These are phyloP conservation scores for Bellardia pandia DNA, from an alignment of 2,888 invertebrate genomes.

Conservation along the genomic window DNA sequence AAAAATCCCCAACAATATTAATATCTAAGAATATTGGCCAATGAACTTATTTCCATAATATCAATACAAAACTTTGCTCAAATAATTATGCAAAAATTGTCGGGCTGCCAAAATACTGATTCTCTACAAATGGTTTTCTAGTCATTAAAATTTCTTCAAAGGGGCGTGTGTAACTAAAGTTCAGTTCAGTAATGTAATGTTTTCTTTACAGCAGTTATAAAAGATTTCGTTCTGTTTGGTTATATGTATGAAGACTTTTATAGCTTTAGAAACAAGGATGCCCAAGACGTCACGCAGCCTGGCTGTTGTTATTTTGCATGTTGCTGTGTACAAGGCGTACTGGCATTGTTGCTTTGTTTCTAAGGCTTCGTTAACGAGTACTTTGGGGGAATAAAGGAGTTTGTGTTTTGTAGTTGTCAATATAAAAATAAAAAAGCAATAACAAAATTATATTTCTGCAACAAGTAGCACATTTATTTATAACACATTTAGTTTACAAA, in stretches of 20 bases:
- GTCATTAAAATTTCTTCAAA: no score
- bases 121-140: no score
- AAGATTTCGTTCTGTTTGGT: neutral
- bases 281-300: constrained; percentile 68
- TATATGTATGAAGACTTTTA: constrained; percentile 1
- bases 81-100: no score
- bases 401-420: constrained; percentile 16
- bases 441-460: constrained; percentile 41
- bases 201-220: no score
- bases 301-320: constrained; percentile 30
- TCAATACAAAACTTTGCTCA: no score
- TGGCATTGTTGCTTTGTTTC: constrained; percentile 8
- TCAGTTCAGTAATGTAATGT: no score
- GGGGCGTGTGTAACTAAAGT: no score
- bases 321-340: neutral
- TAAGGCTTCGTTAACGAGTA: constrained; percentile 54
- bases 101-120: no score
- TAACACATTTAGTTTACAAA: neutral
- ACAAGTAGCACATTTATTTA: constrained; percentile 67
- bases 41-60: no score
- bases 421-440: constrained; percentile 11
- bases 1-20: neutral
- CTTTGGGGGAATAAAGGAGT: constrained; percentile 13
- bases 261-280: constrained; percentile 58
- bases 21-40: no score